These are phyloP conservation scores for Cyprinella venusta DNA, from an alignment of 2,797 vertebrate species.

Conservation along the genomic window DNA sequence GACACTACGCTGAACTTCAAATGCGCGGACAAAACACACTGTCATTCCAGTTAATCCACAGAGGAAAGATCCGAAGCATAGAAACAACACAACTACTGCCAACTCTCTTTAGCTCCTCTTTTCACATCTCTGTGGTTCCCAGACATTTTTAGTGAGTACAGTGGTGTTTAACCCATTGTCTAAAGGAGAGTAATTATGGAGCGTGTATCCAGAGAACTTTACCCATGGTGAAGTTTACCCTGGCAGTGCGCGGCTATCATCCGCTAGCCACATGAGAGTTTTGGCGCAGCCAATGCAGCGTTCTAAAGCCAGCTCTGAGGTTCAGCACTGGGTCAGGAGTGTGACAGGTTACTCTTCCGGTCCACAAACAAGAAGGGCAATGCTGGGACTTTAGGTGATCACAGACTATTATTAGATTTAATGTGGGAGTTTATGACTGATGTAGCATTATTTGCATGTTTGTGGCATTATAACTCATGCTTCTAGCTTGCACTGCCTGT, in stretches of 20 bases:
- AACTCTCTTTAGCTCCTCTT: constrained; percentile 4
- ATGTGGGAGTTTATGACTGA: constrained; percentile 36
- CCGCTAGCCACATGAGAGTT: constrained; percentile 31
- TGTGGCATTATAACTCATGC: constrained; percentile 35
- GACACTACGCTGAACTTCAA: constrained; percentile 8
- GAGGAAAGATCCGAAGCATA: background rate
- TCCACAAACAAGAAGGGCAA: constrained; percentile 1
- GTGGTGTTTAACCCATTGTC: constrained; percentile 48
- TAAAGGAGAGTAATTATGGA: constrained; percentile 33
- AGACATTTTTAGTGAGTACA: constrained; percentile 25
- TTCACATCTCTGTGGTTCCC: constrained; percentile 28
- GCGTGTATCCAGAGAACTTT: constrained; percentile 9
- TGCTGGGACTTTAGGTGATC: constrained; percentile 8
- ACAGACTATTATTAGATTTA: constrained; percentile 13
- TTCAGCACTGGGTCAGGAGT: constrained; percentile 44
- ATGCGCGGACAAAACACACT: constrained; percentile 20
- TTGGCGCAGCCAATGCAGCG: background rate
- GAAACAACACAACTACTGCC: background rate
- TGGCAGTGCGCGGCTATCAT: constrained; percentile 31
- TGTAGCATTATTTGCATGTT: constrained; percentile 33
- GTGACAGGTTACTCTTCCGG: constrained; percentile 28
- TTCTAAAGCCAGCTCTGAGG: constrained; percentile 23
- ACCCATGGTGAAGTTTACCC: constrained; percentile 36
- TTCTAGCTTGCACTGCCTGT: constrained; percentile 23
- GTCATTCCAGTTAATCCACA: constrained; percentile 18